These are phyloP conservation scores for Troglohyphantes excavatus DNA, from an alignment of 2,888 invertebrate species.

Conservation along the genomic window DNA sequence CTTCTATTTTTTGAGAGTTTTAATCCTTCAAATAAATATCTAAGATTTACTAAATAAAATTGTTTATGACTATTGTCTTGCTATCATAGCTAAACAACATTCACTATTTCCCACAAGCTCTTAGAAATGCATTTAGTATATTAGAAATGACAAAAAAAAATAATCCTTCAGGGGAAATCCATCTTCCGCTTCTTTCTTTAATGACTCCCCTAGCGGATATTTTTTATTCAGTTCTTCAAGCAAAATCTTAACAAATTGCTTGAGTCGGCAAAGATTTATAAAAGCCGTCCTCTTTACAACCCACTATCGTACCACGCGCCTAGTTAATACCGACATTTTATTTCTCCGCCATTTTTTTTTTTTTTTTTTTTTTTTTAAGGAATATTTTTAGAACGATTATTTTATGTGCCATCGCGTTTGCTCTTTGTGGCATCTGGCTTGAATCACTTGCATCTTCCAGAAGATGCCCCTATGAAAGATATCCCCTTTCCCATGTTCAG, in stretches of 20 bases:
- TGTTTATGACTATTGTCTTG: no score
- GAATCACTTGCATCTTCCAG: constrained; percentile 9
- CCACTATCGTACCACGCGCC: neutral
- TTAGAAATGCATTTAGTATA: no score
- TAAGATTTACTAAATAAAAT: no score
- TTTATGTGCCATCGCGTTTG: neutral
- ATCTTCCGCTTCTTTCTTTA: neutral
- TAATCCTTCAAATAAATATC: no score
- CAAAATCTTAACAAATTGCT: neutral
- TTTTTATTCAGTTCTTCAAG: neutral
- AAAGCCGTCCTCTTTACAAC: neutral
- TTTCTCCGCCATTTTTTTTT: neutral
- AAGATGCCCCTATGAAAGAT: constrained; percentile 36
- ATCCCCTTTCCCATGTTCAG: constrained; percentile 15
- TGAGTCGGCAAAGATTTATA: neutral
- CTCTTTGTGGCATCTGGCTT: constrained; percentile 43
- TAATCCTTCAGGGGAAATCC: neutral
- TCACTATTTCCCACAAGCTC: no score
- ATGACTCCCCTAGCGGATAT: neutral
- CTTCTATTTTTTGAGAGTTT: no score
- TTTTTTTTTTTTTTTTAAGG: neutral
- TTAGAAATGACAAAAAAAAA: neutral
- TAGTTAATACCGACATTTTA: neutral
- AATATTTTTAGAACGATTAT: constrained; percentile 2
- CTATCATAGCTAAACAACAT: no score